Base-by-base conservation (phyloP, 2,797 vertebrate species). In the Coreius guichenoti region DNA sequence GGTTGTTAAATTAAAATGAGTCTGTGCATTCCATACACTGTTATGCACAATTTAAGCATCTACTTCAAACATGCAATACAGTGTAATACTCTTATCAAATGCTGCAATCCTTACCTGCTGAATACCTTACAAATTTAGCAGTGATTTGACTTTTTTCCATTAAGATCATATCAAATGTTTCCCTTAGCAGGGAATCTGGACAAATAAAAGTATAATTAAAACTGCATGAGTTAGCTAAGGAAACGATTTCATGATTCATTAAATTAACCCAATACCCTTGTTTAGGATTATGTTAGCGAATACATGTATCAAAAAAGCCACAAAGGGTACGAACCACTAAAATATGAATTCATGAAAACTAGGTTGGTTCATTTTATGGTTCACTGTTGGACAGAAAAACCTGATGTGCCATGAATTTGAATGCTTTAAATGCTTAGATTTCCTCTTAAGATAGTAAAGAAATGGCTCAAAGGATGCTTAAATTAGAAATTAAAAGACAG, bases 161-260 rank as follows among this genome's bases (percentile, higher is more conserved):
- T 72, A 58, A 72, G 67, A 45, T 43, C 9, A 45, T 49, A 86
- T 65, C 17, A 79, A 78, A 68, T 85, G 4, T 73, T 49, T 76
- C 49, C 45, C 51, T 17, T 21, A 83, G 68, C 49, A 47, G 78
- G 70, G 81, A 39, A 80, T 77, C 29, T 68, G 61, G 61, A 29
- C 58, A 75, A 14, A 49, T 84, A 43, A 80, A 78, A 70, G 26
- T 29, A 26, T 78, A 84, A 75, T 84, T 56, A 49, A 65, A 86
- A 81, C 67, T 58, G 39, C 74, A 78, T 83, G 45, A 56, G 17
- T 29, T 67, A 56, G 76, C 68, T 47, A 39, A 54, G 33, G 67
- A 56, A 36, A 79, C 43, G 29, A 11, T 31, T 43, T 73, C 45
- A 61, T 33, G 31, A 92, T 92, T 90, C 89, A 87, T 92, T 89